These are phyloP conservation scores for Tauraco hartlaubi DNA, from an alignment of 2,797 vertebrate genomes.

Conservation along the genomic window DNA sequence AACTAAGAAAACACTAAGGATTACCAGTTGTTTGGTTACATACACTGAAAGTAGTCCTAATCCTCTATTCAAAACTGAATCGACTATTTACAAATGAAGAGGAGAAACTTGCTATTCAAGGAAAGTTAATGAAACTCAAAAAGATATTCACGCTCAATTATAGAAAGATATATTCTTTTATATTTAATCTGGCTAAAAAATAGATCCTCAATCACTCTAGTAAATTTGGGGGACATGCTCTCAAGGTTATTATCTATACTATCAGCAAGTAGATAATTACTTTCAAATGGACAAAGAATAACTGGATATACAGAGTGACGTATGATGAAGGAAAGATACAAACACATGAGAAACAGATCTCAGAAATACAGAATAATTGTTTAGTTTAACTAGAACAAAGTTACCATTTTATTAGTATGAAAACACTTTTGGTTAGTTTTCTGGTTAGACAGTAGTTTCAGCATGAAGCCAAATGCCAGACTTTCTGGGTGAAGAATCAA, in stretches of 20 bases:
- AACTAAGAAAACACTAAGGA: constrained; percentile 10
- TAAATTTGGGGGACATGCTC: not conserved
- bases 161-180: not conserved
- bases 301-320: not conserved
- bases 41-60: constrained; percentile 12
- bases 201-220: not conserved
- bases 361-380: not conserved
- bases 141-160: not conserved
- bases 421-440: not conserved
- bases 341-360: not conserved
- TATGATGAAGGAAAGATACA: not conserved
- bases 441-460: not conserved
- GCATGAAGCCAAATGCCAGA: not conserved
- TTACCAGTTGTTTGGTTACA: constrained; percentile 27
- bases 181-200: not conserved
- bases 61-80: constrained; percentile 41
- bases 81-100: constrained; percentile 18
- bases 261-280: not conserved
- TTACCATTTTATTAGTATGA: not conserved
- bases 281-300: not conserved
- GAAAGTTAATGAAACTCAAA: not conserved
- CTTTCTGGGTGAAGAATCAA: not conserved
- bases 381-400: not conserved
- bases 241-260: not conserved
- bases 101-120: not conserved